These are phyloP conservation scores for Megastigmus dorsalis DNA, from an alignment of 2,888 invertebrate genomes.

Conservation along the genomic window DNA sequence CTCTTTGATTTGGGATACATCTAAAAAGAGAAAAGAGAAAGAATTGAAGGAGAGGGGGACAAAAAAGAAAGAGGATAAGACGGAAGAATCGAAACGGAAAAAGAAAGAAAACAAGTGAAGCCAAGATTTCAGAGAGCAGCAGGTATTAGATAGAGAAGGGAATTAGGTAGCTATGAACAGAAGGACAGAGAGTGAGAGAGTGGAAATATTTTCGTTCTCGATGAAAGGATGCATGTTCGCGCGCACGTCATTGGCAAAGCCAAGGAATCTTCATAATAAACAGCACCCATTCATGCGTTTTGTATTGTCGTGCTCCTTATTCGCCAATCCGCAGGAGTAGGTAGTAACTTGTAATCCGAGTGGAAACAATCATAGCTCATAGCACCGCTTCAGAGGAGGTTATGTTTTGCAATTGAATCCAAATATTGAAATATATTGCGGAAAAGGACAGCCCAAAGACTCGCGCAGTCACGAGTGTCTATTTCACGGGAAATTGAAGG, in stretches of 20 bases:
- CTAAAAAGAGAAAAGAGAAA: neutral
- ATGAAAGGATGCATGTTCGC: conserved; percentile 56
- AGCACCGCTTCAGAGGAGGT: too few relatives aligned
- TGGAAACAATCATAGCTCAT: too few relatives aligned
- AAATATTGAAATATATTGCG: conserved; percentile 5
- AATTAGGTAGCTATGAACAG: too few relatives aligned
- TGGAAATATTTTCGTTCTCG: conserved; percentile 34
- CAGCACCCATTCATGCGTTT: conserved; percentile 4
- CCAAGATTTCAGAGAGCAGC: too few relatives aligned
- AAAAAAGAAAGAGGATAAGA: neutral
- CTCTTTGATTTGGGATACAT: too few relatives aligned
- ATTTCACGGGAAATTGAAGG: conserved; percentile 5
- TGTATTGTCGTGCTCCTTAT: too few relatives aligned
- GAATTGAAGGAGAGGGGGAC: neutral
- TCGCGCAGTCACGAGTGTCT: too few relatives aligned
- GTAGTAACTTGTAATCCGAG: too few relatives aligned
- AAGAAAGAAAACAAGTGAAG: neutral
- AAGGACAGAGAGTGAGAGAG: neutral
- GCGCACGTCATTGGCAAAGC: conserved; percentile 56
- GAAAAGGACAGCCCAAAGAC: too few relatives aligned
- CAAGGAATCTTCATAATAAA: conserved; percentile 40
- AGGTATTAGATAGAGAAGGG: too few relatives aligned
- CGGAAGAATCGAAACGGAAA: neutral
- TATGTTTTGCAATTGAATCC: conserved; percentile 54
- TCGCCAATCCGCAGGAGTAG: neutral